Evolutionary conservation across 2,888 invertebrate genomes (phyloP), one percentile per base, ranked within the genome.

Genomic region (Dasypolia templi): DNA sequence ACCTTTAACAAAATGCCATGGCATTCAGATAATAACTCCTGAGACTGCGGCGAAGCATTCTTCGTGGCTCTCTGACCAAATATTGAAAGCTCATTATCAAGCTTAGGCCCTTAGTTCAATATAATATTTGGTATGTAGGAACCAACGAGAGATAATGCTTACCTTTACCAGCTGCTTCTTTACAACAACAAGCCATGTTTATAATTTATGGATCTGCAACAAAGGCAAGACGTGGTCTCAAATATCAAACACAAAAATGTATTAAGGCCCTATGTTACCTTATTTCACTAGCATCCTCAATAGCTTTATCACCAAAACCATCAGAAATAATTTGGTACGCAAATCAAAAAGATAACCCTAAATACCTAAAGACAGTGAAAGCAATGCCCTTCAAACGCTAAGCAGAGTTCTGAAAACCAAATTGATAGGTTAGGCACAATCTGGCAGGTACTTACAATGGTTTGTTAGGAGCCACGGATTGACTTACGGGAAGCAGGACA

Each of bases 181-280:
- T 87, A 82, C 89, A 89, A 66, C 86, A 87, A 77, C 89, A 89
- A 32, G 88, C 82, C 89, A 89, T 89, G 44, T 69, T 83, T 49
- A 46, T n/a, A 29, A 61, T 22, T 62, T 53, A 46, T 42, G 19
- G 32, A 75, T 51, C 81, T 84, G 74, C 44, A 81, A 81, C 35
- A 69, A 46, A 64, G 19, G 35, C 1, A 59, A 42, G 5, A 32
- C 14, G 17, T 29, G 46, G 29, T 70, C 26, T 49, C n/a, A 46
- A 69, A 42, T 0, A 17, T 46, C 29, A 29, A 49, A 42, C 6
- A 9, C 17, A 19, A 46, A 32, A 26, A 32, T 3, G 4, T n/a
- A 59, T 17, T 14, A 29, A 26, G 6, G 9, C 32, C 32, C n/a
- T 59, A 39, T 29, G 46, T 44, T 29, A 32, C n/a, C 17, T n/a